Conservation (phyloP, 2,888 invertebrate genomes). For the Apamea sordens region DNA sequence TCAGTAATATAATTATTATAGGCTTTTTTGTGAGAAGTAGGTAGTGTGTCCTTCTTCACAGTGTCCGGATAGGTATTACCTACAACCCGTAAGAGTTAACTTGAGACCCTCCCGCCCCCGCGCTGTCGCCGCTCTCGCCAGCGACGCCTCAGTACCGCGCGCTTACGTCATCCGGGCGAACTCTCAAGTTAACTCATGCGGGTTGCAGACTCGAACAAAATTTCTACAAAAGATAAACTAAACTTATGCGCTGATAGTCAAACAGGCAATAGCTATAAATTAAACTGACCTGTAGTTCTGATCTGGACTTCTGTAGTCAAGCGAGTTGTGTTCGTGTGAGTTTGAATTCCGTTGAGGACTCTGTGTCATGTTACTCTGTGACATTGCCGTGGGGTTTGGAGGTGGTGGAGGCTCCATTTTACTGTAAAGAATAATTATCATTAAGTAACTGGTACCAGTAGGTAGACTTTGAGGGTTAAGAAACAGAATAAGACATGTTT, state of each 20-base stretch:
- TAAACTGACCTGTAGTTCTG: conserved; percentile 80
- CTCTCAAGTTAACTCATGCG: neutral
- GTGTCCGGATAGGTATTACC: neutral
- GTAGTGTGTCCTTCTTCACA: too few relatives aligned
- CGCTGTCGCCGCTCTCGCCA: too few relatives aligned
- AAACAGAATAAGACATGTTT: neutral
- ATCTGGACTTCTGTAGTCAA: conserved; percentile 83
- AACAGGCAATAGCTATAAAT: neutral
- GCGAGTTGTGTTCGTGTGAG: conserved; percentile 86
- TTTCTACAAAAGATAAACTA: neutral
- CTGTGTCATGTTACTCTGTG: conserved; percentile 74
- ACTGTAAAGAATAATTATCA: conserved; percentile 64
- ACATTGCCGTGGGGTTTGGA: conserved; percentile 82
- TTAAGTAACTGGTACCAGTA: neutral
- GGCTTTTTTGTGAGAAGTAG: neutral
- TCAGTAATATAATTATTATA: neutral
- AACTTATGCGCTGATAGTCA: neutral
- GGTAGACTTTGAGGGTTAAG: neutral
- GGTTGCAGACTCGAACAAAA: neutral
- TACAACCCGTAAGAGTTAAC: too few relatives aligned
- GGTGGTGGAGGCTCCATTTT: conserved; percentile 88
- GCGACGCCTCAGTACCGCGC: too few relatives aligned
- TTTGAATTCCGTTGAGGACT: conserved; percentile 86
- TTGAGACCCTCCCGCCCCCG: too few relatives aligned
- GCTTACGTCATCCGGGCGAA: too few relatives aligned